These are phyloP conservation scores for Meta bourneti DNA, from an alignment of 2,888 invertebrate genomes.

Conservation along the genomic window DNA sequence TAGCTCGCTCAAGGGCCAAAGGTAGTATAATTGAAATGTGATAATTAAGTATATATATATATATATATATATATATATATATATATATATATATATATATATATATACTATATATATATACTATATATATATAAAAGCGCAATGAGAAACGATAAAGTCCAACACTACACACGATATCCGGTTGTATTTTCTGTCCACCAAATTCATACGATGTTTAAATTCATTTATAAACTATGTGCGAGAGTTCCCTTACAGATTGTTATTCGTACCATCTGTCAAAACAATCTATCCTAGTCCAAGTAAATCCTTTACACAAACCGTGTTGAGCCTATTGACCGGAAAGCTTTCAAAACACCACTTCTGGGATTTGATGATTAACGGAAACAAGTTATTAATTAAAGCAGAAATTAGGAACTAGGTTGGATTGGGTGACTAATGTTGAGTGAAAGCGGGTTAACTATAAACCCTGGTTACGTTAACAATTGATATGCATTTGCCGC, in stretches of 20 bases:
- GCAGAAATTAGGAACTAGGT: neutral
- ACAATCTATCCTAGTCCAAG: neutral
- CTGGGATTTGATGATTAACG: constrained; percentile 21
- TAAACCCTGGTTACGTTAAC: neutral
- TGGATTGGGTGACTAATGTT: neutral
- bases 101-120: too few species aligned
- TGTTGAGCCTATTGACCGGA: constrained; percentile 5
- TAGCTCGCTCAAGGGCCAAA: too few species aligned
- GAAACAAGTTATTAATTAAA: constrained; percentile 39
- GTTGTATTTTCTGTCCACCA: too few species aligned
- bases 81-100: too few species aligned
- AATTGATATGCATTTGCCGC: neutral
- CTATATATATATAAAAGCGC: too few species aligned
- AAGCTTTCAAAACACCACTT: constrained; percentile 18
- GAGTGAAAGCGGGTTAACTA: neutral
- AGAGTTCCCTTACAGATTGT: neutral
- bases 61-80: too few species aligned
- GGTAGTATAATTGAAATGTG: too few species aligned
- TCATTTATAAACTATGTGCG: neutral
- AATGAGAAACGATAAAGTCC: too few species aligned
- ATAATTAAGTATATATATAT: too few species aligned
- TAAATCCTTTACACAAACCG: neutral
- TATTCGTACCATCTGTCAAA: neutral
- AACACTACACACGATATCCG: too few species aligned
- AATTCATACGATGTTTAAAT: too few species aligned